Percentiles rank a stretch among this genome's conserved stretches.
Conservation (phyloP, 2,888 invertebrate genomes). For the Tipula helvola region DNA sequence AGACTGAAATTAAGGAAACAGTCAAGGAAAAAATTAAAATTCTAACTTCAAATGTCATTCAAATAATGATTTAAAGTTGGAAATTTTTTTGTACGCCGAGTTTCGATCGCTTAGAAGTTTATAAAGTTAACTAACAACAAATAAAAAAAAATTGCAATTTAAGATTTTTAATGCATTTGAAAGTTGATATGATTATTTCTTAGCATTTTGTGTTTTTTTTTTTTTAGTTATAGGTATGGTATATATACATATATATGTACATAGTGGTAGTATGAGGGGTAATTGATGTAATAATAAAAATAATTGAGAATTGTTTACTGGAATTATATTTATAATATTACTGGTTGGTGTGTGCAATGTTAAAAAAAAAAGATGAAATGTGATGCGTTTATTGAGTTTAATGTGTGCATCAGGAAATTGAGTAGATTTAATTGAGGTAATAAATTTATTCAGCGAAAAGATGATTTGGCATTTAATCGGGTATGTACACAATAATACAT, state of each 20-base stretch:
- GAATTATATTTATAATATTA: background rate
- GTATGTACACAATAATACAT: background rate
- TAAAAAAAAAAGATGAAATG: background rate
- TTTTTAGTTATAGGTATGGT: too few species aligned
- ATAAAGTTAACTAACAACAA: background rate
- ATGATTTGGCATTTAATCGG: background rate
- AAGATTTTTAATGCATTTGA: background rate
- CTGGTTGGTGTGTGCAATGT: background rate
- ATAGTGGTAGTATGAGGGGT: background rate
- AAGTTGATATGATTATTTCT: background rate
- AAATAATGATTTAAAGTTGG: background rate
- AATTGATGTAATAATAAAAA: background rate
- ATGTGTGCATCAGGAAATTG: background rate
- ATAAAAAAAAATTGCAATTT: background rate
- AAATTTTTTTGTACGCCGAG: background rate
- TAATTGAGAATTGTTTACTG: background rate
- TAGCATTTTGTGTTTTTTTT: background rate
- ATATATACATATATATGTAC: background rate
- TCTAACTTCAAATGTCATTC: background rate
- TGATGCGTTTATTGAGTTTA: background rate
- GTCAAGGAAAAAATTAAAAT: background rate
- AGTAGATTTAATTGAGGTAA: background rate
- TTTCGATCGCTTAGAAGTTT: background rate
- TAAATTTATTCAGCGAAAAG: background rate
- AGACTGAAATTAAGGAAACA: background rate